Base-by-base conservation (phyloP, 2,113 vertebrate species). In the Silurus glanis region DNA sequence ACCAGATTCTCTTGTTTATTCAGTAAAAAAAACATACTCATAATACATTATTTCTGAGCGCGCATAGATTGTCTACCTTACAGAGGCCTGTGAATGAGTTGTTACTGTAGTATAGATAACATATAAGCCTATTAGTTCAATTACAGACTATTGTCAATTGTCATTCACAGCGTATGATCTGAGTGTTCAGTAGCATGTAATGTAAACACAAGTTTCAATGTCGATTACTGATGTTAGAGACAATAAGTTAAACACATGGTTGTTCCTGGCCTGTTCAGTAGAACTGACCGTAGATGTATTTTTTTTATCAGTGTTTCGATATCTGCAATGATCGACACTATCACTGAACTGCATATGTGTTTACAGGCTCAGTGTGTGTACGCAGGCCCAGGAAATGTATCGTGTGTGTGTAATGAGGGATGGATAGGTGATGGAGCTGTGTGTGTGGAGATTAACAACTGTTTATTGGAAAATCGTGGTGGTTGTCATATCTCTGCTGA, bases 401-500 rank as follows among this genome's bases (percentile, higher is more conserved):
- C 91, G 3, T 96, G 95, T 88, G 92, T 95, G 12, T 99, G 98
- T 86, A 91, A 92, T 16, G 91, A 92, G 17, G 98, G 98, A 81
- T 99, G 98, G 98, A 96, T 91, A 0, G 98, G 98, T 7, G 97
- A 99, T 0, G 98, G 98, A 3, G 93, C 88, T 13, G 88, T 90
- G 82, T 99, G 98, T 5, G 87, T 96, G 81, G 94, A 96, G 88
- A 94, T 98, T 17, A 95, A 99, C 83, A 95, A 96, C 92, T 99
- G 98, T 88, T 87, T 93, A 88, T 89, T 95, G 92, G 93, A 93
- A 45, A 93, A 74, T 51, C 94, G 95, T 71, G 97, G 97, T 2
- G 95, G 94, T 89, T 99, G 98, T 87, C 95, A 97, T 56, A 25
- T 86, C 3, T 91, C 97, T 0, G 97, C 97, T 0, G n/a, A 95